Conservation (phyloP, 2,113 vertebrate genomes). For the Cacatua alba region DNA sequence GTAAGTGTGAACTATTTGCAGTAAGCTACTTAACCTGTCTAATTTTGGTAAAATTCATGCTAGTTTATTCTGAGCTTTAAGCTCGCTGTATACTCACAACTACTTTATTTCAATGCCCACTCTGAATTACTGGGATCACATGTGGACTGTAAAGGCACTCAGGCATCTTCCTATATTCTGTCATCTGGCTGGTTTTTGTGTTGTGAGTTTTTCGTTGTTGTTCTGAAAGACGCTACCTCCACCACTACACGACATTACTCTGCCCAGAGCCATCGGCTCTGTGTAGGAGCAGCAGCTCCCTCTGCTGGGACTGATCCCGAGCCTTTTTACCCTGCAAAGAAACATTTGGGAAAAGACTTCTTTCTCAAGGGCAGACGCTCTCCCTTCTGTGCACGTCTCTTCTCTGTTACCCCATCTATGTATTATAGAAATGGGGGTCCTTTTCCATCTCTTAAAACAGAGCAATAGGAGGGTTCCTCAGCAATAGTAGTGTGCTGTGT, state of each 20-base stretch:
- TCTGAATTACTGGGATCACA: neutral
- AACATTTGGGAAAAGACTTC: fast-evolving
- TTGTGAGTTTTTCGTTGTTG: fast-evolving
- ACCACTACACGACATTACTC: fast-evolving
- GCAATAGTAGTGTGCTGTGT: fast-evolving
- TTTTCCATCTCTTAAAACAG: fast-evolving
- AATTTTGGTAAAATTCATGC: neutral
- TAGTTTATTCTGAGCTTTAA: neutral
- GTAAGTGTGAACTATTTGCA: neutral
- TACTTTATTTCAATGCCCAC: neutral
- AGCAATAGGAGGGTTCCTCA: neutral
- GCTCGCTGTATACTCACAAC: neutral
- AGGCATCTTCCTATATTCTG: neutral
- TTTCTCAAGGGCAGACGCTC: fast-evolving
- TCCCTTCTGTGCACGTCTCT: fast-evolving
- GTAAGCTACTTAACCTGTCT: neutral
- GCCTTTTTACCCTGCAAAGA: fast-evolving
- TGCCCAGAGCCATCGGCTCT: fast-evolving
- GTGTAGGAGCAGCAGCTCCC: neutral
- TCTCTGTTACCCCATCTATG: fast-evolving
- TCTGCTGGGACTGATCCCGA: neutral
- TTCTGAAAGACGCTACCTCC: fast-evolving
- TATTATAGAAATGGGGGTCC: fast-evolving
- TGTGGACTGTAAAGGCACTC: fast-evolving
- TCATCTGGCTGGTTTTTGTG: fast-evolving